Base-by-base conservation (phyloP, 1,140 invertebrate species). In the Spodoptera litura region DNA sequence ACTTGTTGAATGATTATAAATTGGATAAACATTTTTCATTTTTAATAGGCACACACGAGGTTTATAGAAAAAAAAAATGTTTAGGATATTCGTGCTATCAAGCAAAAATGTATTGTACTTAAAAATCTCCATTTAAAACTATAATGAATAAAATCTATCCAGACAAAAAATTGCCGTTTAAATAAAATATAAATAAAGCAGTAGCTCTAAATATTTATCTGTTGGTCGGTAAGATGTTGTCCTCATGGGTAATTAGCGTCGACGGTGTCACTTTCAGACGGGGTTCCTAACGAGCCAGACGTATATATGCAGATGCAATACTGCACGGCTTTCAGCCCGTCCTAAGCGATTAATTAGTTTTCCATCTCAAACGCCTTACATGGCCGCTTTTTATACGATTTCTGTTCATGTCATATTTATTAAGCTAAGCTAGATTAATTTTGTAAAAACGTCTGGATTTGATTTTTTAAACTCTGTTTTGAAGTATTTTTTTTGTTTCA, bases 181-280 rank as follows among this genome's bases (percentile, higher is more conserved):
- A 51, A 44, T 31, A 66, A 20, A 62, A 44, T 56, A 73, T 31
- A 59, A 52, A 53, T 38, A 73, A 31, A 13, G 15, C 51, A 61
- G 55, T 64, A 59, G 75, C 62, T 78, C 38, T 72, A 79, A 79
- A 84, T 81, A 82, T 81, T 76, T 79, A 86, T 85, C 85, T 72
- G 84, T 82, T 78, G 77, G 76, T 81, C 53, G 79, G 73, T 81
- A 78, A 80, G 74, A 61, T 85, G 83, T 83, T 88, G 87, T 93
- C 86, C 86, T 90, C 84, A 78, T 85, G 82, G 87, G 85, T 87
- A 93, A 93, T 93, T 94, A 94, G 89, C 88, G 81, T 58, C 72
- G 79, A 38, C 78, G 88, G 91, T 93, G 92, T 94, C 92, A 94
- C 84, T 91, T 94, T 89, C 92, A 94, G 91, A 90, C 85, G 83